A percentile compares a stretch with the other conserved stretches of the same genome.
Evolutionary conservation across 2,888 invertebrate genomes (phyloP).

Genomic region (Artemia sinica): DNA sequence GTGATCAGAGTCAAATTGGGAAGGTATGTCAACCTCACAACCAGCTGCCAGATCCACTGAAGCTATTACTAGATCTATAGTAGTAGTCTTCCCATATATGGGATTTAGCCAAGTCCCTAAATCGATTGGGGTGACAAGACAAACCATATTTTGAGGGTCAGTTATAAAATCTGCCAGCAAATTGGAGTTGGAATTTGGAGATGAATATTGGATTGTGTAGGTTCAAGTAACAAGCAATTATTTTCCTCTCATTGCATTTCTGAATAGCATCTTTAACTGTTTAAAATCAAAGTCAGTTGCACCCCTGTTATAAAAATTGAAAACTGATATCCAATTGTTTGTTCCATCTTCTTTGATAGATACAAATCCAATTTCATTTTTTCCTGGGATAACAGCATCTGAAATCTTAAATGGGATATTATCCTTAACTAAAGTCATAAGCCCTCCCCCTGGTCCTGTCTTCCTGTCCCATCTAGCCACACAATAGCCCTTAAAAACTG

Average conservation of each 20-base stretch:
- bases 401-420: not conserved
- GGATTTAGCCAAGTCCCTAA: not conserved
- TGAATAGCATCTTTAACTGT: slow-evolving; percentile 7
- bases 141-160: not conserved
- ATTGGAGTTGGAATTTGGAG: not conserved
- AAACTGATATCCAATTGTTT: not conserved
- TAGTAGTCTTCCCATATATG: not conserved
- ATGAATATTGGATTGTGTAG: slow-evolving; percentile 9
- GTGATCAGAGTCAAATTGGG: not conserved
- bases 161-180: not conserved
- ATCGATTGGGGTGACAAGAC: not conserved
- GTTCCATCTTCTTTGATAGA: not conserved
- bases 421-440: not conserved
- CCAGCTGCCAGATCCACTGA: slow-evolving; percentile 2
- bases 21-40: slow-evolving; percentile 1
- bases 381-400: not conserved
- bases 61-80: not conserved
- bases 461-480: not conserved
- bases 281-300: slow-evolving; percentile 6
- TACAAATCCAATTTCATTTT: not conserved
- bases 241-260: not conserved
- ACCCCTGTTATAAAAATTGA: not conserved
- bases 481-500: not conserved
- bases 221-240: not conserved
- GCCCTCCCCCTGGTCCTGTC: not conserved